Conservation (phyloP, 2,797 vertebrate species). For the Echiichthys vipera region DNA sequence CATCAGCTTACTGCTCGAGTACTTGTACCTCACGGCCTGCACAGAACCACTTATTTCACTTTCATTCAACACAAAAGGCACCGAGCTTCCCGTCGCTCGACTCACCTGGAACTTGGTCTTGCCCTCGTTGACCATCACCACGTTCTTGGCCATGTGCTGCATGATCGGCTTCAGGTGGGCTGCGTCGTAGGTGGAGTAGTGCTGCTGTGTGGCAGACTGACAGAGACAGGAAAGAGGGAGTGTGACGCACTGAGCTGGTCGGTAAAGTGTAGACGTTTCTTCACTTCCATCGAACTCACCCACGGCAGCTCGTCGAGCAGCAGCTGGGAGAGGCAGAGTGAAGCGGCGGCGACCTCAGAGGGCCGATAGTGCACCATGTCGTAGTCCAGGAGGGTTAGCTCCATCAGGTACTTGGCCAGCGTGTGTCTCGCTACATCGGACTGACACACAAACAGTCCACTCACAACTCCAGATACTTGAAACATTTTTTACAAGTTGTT, state of each 20-base stretch:
- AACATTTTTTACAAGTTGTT: too few relatives aligned
- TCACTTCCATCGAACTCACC: constrained; percentile 78
- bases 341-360: constrained; percentile 91
- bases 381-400: constrained; percentile 92
- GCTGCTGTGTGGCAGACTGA: constrained; percentile 10
- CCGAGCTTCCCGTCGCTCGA: rapidly evolving
- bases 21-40: constrained; percentile 93
- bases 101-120: constrained; percentile 20
- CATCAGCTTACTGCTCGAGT: constrained; percentile 90
- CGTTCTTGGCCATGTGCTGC: neutral
- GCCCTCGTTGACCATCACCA: neutral
- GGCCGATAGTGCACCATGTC: constrained; percentile 92
- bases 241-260: rapidly evolving
- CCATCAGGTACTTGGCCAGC: constrained; percentile 94
- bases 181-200: neutral
- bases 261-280: neutral
- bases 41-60: neutral
- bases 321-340: constrained; percentile 90
- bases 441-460: constrained; percentile 68
- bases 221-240: rapidly evolving
- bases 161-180: constrained; percentile 12
- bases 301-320: constrained; percentile 86
- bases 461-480: too few relatives aligned
- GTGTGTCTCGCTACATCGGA: constrained; percentile 90
- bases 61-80: neutral